Evolutionary conservation across 2,888 invertebrate genomes (phyloP).

Genomic region (Rhagium mordax): DNA sequence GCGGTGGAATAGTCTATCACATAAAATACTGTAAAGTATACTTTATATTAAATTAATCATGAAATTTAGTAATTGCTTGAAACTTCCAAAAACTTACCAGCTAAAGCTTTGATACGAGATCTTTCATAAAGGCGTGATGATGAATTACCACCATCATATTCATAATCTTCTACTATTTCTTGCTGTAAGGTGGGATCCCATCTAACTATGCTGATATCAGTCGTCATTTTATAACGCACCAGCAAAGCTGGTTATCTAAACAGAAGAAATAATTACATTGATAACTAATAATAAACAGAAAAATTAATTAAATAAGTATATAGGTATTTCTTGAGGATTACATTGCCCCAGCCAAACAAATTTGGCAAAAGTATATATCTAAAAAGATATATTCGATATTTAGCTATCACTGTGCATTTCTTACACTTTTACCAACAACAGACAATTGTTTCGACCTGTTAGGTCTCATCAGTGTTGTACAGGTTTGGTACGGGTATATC

Average conservation of each 20-base stretch:
- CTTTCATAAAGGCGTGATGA: constrained; percentile 99
- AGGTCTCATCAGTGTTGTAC: no score
- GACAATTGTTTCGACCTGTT: no score
- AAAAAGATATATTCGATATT: no score
- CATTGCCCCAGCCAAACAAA: no score
- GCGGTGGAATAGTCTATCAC: not conserved
- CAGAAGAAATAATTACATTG: constrained; percentile 43
- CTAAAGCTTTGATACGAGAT: constrained; percentile 98
- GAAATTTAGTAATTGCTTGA: not conserved
- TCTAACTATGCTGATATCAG: constrained; percentile 97
- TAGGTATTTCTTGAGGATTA: no score
- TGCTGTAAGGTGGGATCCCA: constrained; percentile 96
- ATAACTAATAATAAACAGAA: no score
- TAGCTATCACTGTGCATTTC: no score
- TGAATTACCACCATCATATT: constrained; percentile 99
- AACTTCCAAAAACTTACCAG: constrained; percentile 77
- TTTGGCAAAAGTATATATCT: no score
- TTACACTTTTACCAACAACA: no score
- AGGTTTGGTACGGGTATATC: no score
- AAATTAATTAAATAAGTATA: no score
- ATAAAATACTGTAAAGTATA: not conserved
- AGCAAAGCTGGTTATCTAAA: constrained; percentile 63
- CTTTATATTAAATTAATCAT: not conserved
- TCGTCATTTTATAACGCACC: constrained; percentile 82
- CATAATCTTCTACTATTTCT: constrained; percentile 97